Conservation (phyloP, 2,888 invertebrate species). For the Drosophila putrida region DNA sequence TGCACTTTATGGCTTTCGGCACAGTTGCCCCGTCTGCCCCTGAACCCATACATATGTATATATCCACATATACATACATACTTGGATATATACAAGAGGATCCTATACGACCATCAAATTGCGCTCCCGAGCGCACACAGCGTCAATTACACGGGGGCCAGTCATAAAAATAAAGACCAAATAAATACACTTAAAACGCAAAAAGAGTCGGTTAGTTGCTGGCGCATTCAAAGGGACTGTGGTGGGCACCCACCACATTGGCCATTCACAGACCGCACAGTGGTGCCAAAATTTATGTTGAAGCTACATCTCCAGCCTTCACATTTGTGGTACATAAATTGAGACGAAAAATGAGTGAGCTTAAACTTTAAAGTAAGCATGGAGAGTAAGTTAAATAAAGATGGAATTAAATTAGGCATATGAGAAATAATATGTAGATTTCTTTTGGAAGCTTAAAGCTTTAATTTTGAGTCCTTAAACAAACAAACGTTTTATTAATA, state of each 20-base stretch:
- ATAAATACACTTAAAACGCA: slow-evolving; percentile 77
- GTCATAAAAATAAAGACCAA: slow-evolving; percentile 80
- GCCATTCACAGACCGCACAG: slow-evolving; percentile 27
- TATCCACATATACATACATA: not conserved
- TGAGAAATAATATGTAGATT: not conserved
- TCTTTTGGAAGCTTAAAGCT: not conserved
- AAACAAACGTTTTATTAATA: too few species aligned
- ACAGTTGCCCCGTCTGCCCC: slow-evolving; percentile 5
- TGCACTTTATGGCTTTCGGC: slow-evolving; percentile 65
- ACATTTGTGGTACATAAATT: slow-evolving; percentile 2
- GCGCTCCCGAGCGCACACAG: slow-evolving; percentile 65
- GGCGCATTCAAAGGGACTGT: slow-evolving; percentile 20
- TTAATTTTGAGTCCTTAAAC: not conserved
- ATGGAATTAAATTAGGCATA: not conserved
- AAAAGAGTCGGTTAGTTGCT: slow-evolving; percentile 49
- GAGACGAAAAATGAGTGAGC: not conserved
- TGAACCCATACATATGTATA: not conserved
- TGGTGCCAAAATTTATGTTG: slow-evolving; percentile 8
- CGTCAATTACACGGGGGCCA: slow-evolving; percentile 76
- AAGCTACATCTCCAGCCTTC: not conserved
- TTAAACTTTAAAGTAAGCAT: not conserved
- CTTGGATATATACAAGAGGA: slow-evolving; percentile 11
- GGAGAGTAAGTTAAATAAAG: not conserved
- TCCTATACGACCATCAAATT: slow-evolving; percentile 68
- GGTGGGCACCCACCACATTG: slow-evolving; percentile 8